Percentiles rank a stretch among this genome's conserved stretches.
phyloP scores from a whole-genome alignment of 2,888 invertebrate species.

The Smittia aterrima region DNA sequence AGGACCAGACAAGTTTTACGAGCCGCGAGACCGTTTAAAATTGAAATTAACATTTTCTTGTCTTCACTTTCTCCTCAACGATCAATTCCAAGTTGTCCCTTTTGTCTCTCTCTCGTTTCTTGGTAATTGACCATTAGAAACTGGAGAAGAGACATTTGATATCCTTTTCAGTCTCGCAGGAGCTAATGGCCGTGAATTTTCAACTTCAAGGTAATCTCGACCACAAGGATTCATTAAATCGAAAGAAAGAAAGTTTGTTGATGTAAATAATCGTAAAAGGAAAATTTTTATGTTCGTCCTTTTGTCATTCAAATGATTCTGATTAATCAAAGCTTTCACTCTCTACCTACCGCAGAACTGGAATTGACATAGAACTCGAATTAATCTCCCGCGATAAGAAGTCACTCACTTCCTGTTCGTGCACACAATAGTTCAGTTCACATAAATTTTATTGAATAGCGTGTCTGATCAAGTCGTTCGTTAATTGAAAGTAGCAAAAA shows the following conservation, averaged over 20 bases:
- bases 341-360: conserved; percentile 19
- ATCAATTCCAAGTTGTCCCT: conserved; percentile 18
- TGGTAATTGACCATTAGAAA: conserved; percentile 32
- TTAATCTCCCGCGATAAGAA: conserved; percentile 25
- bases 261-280: neutral
- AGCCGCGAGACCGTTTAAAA: conserved; percentile 17
- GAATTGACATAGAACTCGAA: neutral
- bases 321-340: conserved; percentile 1
- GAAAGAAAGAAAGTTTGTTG: neutral
- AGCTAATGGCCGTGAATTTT: conserved; percentile 33
- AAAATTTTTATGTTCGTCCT: neutral
- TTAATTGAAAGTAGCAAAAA: conserved; percentile 4
- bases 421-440: neutral
- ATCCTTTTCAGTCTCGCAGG: neutral
- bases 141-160: conserved; percentile 28
- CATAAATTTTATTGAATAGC: conserved; percentile 24
- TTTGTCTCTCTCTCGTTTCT: neutral
- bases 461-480: neutral
- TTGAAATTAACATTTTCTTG: conserved; percentile 28
- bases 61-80: conserved; percentile 20
- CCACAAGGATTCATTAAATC: neutral
- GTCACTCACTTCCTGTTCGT: conserved; percentile 26
- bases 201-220: neutral
- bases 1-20: conserved; percentile 23
- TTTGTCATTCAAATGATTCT: conserved; percentile 33